Conservation (phyloP, 2,797 vertebrate genomes). For the Sebastes iracundus region DNA sequence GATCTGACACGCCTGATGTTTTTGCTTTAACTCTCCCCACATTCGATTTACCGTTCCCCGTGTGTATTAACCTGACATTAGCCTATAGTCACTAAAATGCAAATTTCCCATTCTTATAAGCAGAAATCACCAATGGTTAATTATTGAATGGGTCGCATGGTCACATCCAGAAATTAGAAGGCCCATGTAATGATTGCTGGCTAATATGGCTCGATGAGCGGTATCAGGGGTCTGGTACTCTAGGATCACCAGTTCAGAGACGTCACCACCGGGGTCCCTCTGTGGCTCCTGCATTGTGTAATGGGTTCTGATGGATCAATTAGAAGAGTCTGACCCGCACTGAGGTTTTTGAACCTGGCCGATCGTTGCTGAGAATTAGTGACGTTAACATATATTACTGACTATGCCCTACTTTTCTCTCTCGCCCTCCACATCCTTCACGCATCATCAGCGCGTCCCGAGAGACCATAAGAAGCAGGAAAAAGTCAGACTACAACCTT, state of each 20-base stretch:
- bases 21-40: not conserved
- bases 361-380: constrained; percentile 30
- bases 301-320: constrained; percentile 71
- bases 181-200: constrained; percentile 31
- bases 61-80: constrained; percentile 31
- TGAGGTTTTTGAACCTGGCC: constrained; percentile 37
- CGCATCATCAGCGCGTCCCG: constrained; percentile 86
- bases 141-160: constrained; percentile 39
- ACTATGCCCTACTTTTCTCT: constrained; percentile 11
- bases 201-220: constrained; percentile 48
- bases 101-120: constrained; percentile 39
- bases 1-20: not conserved
- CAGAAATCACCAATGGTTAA: constrained; percentile 43
- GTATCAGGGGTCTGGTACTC: constrained; percentile 55
- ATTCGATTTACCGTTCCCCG: not conserved
- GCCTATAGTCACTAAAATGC: constrained; percentile 28
- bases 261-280: constrained; percentile 17
- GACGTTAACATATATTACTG: constrained; percentile 34
- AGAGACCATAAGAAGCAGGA: constrained; percentile 93
- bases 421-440: not conserved
- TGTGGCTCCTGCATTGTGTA: constrained; percentile 37
- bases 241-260: constrained; percentile 53
- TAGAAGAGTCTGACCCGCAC: constrained; percentile 50
- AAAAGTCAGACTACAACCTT: constrained; percentile 95
- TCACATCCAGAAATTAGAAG: constrained; percentile 51